Evolutionary conservation across 2,113 vertebrate species (phyloP).

Genomic region (Amphiprion percula): DNA sequence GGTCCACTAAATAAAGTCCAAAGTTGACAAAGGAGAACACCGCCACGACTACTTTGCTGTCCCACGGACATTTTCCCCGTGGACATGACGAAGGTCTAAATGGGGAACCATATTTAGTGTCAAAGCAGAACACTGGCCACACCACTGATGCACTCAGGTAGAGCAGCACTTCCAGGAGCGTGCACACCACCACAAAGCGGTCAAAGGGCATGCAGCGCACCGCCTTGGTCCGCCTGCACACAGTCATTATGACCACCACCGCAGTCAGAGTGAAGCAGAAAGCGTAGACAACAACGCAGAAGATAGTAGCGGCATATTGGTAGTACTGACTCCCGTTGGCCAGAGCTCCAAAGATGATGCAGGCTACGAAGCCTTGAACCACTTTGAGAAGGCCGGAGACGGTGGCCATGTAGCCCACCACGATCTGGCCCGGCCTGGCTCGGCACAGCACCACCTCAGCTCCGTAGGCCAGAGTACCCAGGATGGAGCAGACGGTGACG

Average conservation of each 20-base stretch:
- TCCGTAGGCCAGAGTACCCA: constrained; percentile 84
- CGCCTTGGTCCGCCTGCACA: constrained; percentile 84
- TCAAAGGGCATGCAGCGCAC: constrained; percentile 87
- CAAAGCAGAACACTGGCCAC: constrained; percentile 95
- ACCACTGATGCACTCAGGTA: constrained; percentile 91
- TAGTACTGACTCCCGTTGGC: constrained; percentile 87
- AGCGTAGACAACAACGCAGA: constrained; percentile 91
- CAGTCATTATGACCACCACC: constrained; percentile 86
- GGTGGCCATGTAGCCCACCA: constrained; percentile 94
- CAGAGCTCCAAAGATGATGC: constrained; percentile 91
- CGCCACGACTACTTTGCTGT: constrained; percentile 92
- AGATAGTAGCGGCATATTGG: constrained; percentile 87
- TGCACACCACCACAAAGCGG: constrained; percentile 88
- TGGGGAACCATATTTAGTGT: constrained; percentile 90
- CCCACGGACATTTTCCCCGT: constrained; percentile 91
- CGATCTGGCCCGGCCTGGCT: constrained; percentile 86
- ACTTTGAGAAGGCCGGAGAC: constrained; percentile 93
- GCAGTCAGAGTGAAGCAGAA: constrained; percentile 89
- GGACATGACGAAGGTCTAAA: constrained; percentile 85
- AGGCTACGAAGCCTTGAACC: constrained; percentile 92
- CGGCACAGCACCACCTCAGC: constrained; percentile 89
- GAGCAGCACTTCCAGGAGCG: constrained; percentile 89
- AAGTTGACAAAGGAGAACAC: constrained; percentile 93
- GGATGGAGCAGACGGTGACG: constrained; percentile 88
- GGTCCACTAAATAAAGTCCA: constrained; percentile 87